phyloP scores from a whole-genome alignment of 2,888 invertebrate species.

The Zeuzera pyrina region DNA sequence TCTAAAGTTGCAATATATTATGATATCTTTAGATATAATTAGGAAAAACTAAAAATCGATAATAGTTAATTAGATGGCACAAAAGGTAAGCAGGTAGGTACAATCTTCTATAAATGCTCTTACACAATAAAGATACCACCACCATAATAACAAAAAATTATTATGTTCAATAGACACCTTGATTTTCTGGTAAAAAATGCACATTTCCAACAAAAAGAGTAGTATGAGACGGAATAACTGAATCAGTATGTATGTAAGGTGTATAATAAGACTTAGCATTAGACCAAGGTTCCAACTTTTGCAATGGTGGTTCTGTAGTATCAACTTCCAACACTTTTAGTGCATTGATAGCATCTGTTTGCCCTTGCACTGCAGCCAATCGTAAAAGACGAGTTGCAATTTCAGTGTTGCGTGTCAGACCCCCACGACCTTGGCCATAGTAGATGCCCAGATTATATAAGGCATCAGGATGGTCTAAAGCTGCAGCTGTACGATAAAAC shows the following conservation, averaged over 20 bases:
- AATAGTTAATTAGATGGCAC: too few relatives aligned
- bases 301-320: too few relatives aligned
- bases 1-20: too few relatives aligned
- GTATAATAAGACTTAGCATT: too few relatives aligned
- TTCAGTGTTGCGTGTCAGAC: conserved; percentile 58
- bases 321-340: conserved; percentile 46
- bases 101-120: too few relatives aligned
- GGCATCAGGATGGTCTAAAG: conserved; percentile 76
- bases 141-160: not conserved
- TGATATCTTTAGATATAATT: too few relatives aligned
- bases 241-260: conserved; percentile 26
- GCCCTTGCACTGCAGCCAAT: conserved; percentile 73
- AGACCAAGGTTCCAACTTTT: too few relatives aligned
- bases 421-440: conserved; percentile 77
- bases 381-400: conserved; percentile 68
- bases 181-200: conserved; percentile 26
- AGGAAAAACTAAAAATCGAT: too few relatives aligned
- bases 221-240: conserved; percentile 39
- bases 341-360: conserved; percentile 70
- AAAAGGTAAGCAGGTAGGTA: too few relatives aligned
- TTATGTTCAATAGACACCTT: conserved; percentile 3
- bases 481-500: conserved; percentile 76
- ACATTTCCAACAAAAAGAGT: conserved; percentile 50
- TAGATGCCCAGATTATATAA: conserved; percentile 80
- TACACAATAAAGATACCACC: conserved; percentile 4